Base-by-base conservation (phyloP, 92 coral and sea anemone species). In the Virgularia gustaviana region DNA sequence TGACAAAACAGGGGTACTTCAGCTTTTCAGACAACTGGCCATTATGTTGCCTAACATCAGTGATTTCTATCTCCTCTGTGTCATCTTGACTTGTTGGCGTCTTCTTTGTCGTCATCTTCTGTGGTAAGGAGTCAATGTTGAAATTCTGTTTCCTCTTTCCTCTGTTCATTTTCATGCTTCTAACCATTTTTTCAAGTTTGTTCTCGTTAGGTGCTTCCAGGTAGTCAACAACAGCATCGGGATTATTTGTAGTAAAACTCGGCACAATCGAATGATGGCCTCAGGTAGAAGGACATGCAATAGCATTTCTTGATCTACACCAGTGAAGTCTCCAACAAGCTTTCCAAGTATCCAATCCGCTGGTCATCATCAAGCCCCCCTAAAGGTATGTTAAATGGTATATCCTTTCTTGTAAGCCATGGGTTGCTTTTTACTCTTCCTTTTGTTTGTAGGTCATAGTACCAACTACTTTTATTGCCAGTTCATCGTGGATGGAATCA, bases 291-390 rank as follows among this genome's bases (percentile, higher is more conserved):
- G 63, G 36, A 78, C 82, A 10, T 78, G 53, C 19, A 12, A 65
- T 29, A 67, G 25, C 23, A 19, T 29, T 4, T 31, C 36, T 15
- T 36, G 45, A 19, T 8, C 33, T n/a, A 32, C 30, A 22, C 49
- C 54, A 29, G 81, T 37, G 25, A 67, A 78, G 37, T 67, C 75
- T 28, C 20, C 28, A 22, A 43, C 64, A 25, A 78, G 9, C 72
- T 70, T 63, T 41, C 44, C 25, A 2, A 41, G 35, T 3, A 65
- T 42, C 34, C 67, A 38, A 19, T 35, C 51, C 58, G 27, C 56
- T 68, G 77, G 22, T 78, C 63, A 12, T 78, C 83, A 38, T 72
- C 30, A 49, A 78, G 36, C 33, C 65, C 74, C 42, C 79, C 74
- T 30, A 47, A 24, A 31, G 5, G 31, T 23, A 51, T 52, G 18